Base-by-base conservation (phyloP, 2,888 invertebrate genomes). In the Drosophila melanosoma region DNA sequence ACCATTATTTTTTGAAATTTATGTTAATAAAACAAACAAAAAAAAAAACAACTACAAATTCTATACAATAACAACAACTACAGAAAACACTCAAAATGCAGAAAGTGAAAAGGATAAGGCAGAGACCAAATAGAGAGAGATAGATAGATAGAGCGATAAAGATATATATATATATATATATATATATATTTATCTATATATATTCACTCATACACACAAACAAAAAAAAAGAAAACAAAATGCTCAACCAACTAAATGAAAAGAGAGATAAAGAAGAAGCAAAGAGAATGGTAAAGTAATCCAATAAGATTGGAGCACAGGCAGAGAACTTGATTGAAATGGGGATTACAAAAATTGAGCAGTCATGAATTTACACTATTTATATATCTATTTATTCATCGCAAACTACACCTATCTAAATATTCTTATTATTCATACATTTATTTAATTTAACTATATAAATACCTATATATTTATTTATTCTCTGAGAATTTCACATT, bases 1-100 rank as follows among this genome's bases (percentile, higher is more conserved):
- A 87, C 79, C 70, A 85, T 85, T 89, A 85, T 87, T 90, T 88
- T 90, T 90, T 90, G 87, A 90, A 90, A 85, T 90, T 90, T 90
- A 88, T 84, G 90, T 84, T 88, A 89, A 84, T 89, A 87, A 87
- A 87, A 81, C 65, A 66, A 87, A 82, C 64, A 76, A 81, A 68
- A 32, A 40, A 56, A 69, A 53, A 38, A 65, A 45, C 29, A 40
- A 38, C 29, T 32, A 61, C 45, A 45, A 62, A 65, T 58, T 62
- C 59, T 54, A 60, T 53, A 65, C 38, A 52, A 57, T 17, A 42
- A 57, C 15, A 57, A 40, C 29, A 57, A 57, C 23, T 29, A 72
- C 52, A 67, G 57, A 59, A 57, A 57, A 59, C 35, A 54, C 35
- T 29, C n/a, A 51, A 20, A 26, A n/a, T 52, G 1, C 45, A 42